Conservation (phyloP, 2,888 invertebrate species). For the Parasteatoda lunata region DNA sequence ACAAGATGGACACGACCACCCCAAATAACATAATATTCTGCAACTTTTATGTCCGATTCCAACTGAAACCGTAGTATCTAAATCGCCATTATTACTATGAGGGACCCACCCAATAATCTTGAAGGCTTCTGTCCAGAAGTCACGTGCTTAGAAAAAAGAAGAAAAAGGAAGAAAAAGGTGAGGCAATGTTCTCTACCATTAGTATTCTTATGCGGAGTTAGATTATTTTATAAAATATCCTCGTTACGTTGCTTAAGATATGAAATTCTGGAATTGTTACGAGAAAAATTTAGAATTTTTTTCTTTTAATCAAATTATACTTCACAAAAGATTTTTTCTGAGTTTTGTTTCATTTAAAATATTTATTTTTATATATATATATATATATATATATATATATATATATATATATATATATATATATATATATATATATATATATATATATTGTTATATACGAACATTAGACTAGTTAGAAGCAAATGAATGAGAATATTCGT, state of each 20-base stretch:
- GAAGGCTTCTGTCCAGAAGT: conserved; percentile 1
- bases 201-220: conserved; percentile 4
- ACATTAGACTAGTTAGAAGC: too few species aligned
- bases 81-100: background rate
- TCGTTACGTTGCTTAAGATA: too few species aligned
- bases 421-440: too few species aligned
- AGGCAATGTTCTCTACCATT: conserved; percentile 12
- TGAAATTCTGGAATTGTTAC: too few species aligned
- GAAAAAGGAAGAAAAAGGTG: background rate
- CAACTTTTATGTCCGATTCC: conserved; percentile 1
- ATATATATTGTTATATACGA: too few species aligned
- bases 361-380: background rate
- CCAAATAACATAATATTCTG: background rate
- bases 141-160: conserved; percentile 11
- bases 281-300: too few species aligned
- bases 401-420: too few species aligned
- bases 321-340: background rate
- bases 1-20: background rate
- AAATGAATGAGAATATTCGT: too few species aligned
- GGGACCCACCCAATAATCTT: background rate
- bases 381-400: too few species aligned
- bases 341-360: background rate
- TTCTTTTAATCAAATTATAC: too few species aligned
- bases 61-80: background rate
- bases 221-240: background rate